A percentile compares a stretch with the other conserved stretches of the same genome.
These are phyloP conservation scores for Protosalanx chinensis DNA, from an alignment of 2,797 vertebrate species.

Conservation along the genomic window DNA sequence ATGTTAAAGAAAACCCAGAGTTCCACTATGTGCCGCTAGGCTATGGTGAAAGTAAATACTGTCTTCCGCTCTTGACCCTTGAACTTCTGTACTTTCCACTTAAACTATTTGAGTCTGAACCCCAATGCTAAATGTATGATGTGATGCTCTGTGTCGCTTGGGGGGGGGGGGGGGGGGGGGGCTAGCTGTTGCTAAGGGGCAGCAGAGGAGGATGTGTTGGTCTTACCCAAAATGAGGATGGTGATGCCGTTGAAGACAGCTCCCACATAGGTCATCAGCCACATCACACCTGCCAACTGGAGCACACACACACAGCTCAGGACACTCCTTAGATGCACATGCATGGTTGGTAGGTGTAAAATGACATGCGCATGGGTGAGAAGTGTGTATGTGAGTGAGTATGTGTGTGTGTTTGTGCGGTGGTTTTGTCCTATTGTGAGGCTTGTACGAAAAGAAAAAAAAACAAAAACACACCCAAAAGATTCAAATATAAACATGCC, in stretches of 20 bases:
- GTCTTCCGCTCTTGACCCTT: neutral
- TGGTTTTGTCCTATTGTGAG: neutral
- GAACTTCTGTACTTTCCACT: too few species aligned
- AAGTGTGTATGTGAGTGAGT: neutral
- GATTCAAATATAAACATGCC: too few species aligned
- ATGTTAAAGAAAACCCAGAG: too few species aligned
- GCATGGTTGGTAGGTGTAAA: too few species aligned
- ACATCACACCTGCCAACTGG: constrained; percentile 82
- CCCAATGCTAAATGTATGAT: neutral
- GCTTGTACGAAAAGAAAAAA: too few species aligned
- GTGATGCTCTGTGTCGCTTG: neutral
- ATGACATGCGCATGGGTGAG: neutral
- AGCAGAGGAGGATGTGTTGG: neutral
- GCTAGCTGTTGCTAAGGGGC: neutral
- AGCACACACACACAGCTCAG: neutral
- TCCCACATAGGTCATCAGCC: constrained; percentile 82
- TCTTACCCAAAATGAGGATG: constrained; percentile 79
- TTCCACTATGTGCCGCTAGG: neutral
- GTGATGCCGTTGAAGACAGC: constrained; percentile 82
- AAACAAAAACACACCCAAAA: too few species aligned
- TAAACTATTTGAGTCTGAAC: neutral
- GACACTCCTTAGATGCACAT: neutral
- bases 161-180: neutral
- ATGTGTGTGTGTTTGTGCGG: neutral
- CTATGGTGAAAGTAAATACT: too few species aligned